Percentiles rank a stretch among this genome's conserved stretches.
These are phyloP conservation scores for Philopedon plagiatum DNA, from an alignment of 2,888 invertebrate species.

Conservation along the genomic window DNA sequence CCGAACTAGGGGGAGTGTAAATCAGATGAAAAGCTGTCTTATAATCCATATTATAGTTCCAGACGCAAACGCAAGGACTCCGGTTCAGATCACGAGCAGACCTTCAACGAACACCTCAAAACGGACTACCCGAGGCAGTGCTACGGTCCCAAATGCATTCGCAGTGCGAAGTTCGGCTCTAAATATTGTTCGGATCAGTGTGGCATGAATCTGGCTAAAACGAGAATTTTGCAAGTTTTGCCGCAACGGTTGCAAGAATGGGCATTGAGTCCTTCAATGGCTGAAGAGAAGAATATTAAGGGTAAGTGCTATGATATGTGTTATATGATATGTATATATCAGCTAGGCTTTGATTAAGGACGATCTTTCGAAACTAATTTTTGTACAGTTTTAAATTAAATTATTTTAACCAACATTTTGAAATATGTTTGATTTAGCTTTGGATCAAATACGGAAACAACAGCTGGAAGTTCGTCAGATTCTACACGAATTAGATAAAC, in stretches of 20 bases:
- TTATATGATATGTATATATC: neutral
- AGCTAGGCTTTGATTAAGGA: too few relatives aligned
- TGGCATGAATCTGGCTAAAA: conserved; percentile 89
- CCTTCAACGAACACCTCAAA: conserved; percentile 72
- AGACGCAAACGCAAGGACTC: conserved; percentile 65
- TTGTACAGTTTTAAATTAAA: neutral
- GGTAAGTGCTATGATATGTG: conserved; percentile 50
- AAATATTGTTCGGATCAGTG: conserved; percentile 96
- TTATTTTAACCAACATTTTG: neutral
- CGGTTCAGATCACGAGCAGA: conserved; percentile 66
- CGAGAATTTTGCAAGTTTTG: conserved; percentile 84
- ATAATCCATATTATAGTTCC: conserved; percentile 57
- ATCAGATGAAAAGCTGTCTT: neutral
- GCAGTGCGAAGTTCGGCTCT: conserved; percentile 81
- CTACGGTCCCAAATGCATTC: conserved; percentile 90
- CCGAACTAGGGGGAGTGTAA: too few relatives aligned
- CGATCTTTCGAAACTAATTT: too few relatives aligned
- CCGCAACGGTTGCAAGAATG: conserved; percentile 88
- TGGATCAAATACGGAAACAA: conserved; percentile 79
- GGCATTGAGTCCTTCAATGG: conserved; percentile 88
- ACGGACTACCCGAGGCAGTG: conserved; percentile 84
- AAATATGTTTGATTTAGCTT: conserved; percentile 53
- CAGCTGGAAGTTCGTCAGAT: conserved; percentile 84
- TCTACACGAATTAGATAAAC: conserved; percentile 84
- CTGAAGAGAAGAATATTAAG: conserved; percentile 82